These are phyloP conservation scores for Tupaia tana DNA, from an alignment of 2,113 vertebrate species.

Conservation along the genomic window DNA sequence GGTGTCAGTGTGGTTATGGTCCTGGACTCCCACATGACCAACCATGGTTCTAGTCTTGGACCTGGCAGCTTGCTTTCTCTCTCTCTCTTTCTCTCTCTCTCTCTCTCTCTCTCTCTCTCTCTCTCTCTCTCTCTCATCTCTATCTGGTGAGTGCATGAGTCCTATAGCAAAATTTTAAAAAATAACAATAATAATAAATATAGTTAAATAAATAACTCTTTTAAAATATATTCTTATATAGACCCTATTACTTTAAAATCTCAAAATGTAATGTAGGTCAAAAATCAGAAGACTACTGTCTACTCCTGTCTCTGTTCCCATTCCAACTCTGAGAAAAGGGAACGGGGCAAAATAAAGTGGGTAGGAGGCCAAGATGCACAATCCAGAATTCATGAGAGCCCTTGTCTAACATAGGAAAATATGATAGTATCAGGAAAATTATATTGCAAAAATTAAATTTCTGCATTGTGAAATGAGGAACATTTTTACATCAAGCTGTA, in stretches of 20 bases:
- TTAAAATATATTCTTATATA: neutral
- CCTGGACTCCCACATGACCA: no score
- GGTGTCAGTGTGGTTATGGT: no score
- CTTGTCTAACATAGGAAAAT: conserved; percentile 35
- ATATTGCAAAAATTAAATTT: conserved; percentile 47
- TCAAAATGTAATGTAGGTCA: neutral
- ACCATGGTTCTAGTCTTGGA: no score
- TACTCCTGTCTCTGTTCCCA: conserved; percentile 7
- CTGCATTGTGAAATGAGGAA: conserved; percentile 41
- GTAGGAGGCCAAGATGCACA: neutral
- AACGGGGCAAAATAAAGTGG: neutral
- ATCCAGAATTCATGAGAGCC: neutral
- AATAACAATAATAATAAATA: no score
- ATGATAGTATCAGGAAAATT: neutral
- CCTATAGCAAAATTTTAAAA: no score
- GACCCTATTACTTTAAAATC: neutral
- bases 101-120: no score
- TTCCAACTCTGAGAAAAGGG: neutral
- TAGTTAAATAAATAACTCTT: no score
- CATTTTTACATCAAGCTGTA: conserved; percentile 50
- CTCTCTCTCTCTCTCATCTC: no score
- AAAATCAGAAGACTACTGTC: neutral
- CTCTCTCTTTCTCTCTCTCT: no score
- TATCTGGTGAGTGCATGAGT: no score
- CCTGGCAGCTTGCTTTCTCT: no score